Evolutionary conservation across 2,888 invertebrate genomes (phyloP).

Genomic region (Incurvaria masculella): DNA sequence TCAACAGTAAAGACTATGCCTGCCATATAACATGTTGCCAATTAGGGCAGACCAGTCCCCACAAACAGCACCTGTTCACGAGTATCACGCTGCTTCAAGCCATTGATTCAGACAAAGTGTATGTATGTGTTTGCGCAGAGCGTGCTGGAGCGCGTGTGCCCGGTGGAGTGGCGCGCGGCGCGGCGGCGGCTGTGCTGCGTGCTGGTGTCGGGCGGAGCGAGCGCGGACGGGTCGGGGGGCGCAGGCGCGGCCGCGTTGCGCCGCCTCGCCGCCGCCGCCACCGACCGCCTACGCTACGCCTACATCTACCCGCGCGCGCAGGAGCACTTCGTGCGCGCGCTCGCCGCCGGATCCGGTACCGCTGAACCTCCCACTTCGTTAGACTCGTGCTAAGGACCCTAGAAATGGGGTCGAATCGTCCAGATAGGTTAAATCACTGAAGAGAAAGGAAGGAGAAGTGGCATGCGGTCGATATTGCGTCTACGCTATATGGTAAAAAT

Average conservation of each 20-base stretch:
- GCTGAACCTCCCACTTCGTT: too few species aligned
- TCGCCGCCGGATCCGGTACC: conserved; percentile 59
- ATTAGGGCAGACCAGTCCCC: too few species aligned
- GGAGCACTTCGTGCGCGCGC: conserved; percentile 73
- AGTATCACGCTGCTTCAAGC: background rate
- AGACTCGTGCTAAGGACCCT: too few species aligned
- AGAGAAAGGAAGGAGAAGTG: too few species aligned
- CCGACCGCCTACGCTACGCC: conserved; percentile 77
- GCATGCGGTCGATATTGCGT: too few species aligned
- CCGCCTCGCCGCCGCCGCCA: conserved; percentile 65
- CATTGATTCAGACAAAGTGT: too few species aligned
- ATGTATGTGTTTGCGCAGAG: conserved; percentile 34
- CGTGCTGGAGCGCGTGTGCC: conserved; percentile 81
- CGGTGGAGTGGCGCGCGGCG: conserved; percentile 79
- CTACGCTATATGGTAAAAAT: too few species aligned
- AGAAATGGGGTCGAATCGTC: too few species aligned
- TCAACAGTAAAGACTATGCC: too few species aligned
- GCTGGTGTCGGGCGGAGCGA: conserved; percentile 71
- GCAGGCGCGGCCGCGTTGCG: conserved; percentile 65
- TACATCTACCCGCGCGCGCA: conserved; percentile 87
- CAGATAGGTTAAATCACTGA: too few species aligned
- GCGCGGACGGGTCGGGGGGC: conserved; percentile 67
- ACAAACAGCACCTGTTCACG: too few species aligned
- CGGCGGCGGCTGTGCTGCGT: conserved; percentile 75
- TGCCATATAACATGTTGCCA: too few species aligned